Conservation (phyloP, 2,888 invertebrate genomes). For the Eupithecia insigniata region DNA sequence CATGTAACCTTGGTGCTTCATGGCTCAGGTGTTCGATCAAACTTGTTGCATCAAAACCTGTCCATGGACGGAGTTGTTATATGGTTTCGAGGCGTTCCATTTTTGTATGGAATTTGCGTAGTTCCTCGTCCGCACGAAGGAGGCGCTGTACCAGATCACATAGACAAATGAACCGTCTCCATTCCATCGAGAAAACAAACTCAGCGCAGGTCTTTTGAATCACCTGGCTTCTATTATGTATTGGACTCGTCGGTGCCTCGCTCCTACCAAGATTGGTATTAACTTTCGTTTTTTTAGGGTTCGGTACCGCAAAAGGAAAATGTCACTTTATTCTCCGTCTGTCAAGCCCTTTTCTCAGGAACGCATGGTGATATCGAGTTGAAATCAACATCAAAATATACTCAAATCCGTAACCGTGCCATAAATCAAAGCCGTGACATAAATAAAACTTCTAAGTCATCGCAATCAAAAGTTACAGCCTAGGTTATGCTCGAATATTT, state of each 20-base stretch:
- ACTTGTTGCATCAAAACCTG: not conserved
- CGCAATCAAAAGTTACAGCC: too few relatives aligned
- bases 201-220: not conserved
- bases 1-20: not conserved
- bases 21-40: not conserved
- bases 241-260: not conserved
- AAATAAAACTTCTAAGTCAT: too few relatives aligned
- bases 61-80: not conserved
- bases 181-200: not conserved
- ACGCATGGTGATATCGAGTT: too few relatives aligned
- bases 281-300: not conserved
- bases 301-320: too few relatives aligned
- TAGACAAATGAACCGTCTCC: not conserved
- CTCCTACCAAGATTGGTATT: not conserved
- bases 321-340: too few relatives aligned
- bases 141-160: not conserved
- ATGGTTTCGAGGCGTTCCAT: not conserved
- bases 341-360: too few relatives aligned
- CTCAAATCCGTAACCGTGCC: too few relatives aligned
- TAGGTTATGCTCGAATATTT: too few relatives aligned
- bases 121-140: not conserved
- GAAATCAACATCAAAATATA: too few relatives aligned
- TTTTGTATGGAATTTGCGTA: not conserved
- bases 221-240: not conserved
- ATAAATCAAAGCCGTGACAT: too few relatives aligned